A percentile compares a stretch with the other conserved stretches of the same genome.
Evolutionary conservation across 2,113 vertebrate genomes (phyloP).

Genomic region (Grantiella picta): DNA sequence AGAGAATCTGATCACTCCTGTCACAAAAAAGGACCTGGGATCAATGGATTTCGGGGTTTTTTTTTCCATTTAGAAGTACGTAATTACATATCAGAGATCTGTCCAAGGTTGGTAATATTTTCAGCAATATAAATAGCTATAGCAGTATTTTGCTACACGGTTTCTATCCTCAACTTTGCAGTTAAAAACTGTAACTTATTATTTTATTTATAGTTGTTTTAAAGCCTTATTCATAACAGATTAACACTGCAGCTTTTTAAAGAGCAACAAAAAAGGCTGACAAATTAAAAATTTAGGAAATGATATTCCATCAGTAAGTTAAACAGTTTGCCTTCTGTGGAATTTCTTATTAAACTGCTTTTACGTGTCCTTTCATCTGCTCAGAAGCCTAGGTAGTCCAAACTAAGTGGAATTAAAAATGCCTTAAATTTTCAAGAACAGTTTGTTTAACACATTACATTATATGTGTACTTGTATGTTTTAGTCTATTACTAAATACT

Average conservation of each 20-base stretch:
- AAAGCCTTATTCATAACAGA: background rate
- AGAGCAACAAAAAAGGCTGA: background rate
- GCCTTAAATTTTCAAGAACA: background rate
- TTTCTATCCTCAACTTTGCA: background rate
- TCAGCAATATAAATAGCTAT: background rate
- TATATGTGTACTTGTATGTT: background rate
- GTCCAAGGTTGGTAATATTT: slow-evolving; percentile 11
- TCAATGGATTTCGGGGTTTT: background rate
- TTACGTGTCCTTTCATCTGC: background rate
- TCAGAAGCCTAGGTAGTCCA: background rate
- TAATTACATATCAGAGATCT: background rate
- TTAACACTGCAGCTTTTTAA: background rate
- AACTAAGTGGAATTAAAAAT: background rate
- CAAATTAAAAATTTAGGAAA: background rate
- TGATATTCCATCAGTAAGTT: background rate
- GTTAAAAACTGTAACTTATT: background rate
- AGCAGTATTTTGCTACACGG: background rate
- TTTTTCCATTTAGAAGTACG: background rate
- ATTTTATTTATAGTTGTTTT: background rate
- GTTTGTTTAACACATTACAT: background rate
- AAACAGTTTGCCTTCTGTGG: background rate
- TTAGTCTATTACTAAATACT: background rate
- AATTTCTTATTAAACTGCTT: background rate
- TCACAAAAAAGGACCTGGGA: background rate
- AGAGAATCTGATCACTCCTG: background rate